These are phyloP conservation scores for Brachionus calyciflorus DNA, from an alignment of 1,140 invertebrate species.

Conservation along the genomic window DNA sequence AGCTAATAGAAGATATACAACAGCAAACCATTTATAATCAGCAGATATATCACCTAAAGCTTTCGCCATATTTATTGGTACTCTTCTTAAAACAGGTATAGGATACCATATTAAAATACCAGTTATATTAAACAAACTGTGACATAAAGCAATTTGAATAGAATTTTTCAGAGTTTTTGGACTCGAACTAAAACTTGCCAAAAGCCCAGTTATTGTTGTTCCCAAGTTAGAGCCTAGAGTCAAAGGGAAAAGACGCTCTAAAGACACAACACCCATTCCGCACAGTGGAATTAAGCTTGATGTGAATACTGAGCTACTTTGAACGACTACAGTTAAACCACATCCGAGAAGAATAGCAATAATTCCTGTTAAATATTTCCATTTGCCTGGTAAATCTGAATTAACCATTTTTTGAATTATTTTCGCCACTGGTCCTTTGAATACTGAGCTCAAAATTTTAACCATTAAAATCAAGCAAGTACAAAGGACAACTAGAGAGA, in stretches of 20 bases:
- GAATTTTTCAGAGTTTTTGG: conserved; percentile 56
- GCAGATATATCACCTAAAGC: conserved; percentile 63
- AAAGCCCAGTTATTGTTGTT: conserved; percentile 65
- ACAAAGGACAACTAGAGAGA: conserved; percentile 64
- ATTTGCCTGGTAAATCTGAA: conserved; percentile 62
- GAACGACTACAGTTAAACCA: conserved; percentile 66
- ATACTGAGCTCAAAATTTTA: conserved; percentile 62
- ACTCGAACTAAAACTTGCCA: conserved; percentile 62
- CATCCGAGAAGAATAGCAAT: conserved; percentile 65
- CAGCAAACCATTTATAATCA: conserved; percentile 65
- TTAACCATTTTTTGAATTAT: conserved; percentile 65
- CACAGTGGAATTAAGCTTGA: conserved; percentile 68
- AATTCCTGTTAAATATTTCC: conserved; percentile 63
- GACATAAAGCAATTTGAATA: conserved; percentile 66
- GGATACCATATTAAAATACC: conserved; percentile 69
- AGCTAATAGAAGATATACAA: conserved; percentile 64
- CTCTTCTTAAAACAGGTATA: conserved; percentile 63
- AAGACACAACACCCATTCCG: conserved; percentile 66
- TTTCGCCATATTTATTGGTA: conserved; percentile 65
- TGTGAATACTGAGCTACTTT: conserved; percentile 68
- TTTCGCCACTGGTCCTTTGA: conserved; percentile 63
- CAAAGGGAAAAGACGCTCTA: conserved; percentile 67
- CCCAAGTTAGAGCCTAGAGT: conserved; percentile 68
- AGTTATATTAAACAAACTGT: conserved; percentile 67
- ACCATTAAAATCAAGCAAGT: conserved; percentile 66